Base-by-base conservation (phyloP, 1,140 invertebrate species). In the Sweltsa coloradensis region DNA sequence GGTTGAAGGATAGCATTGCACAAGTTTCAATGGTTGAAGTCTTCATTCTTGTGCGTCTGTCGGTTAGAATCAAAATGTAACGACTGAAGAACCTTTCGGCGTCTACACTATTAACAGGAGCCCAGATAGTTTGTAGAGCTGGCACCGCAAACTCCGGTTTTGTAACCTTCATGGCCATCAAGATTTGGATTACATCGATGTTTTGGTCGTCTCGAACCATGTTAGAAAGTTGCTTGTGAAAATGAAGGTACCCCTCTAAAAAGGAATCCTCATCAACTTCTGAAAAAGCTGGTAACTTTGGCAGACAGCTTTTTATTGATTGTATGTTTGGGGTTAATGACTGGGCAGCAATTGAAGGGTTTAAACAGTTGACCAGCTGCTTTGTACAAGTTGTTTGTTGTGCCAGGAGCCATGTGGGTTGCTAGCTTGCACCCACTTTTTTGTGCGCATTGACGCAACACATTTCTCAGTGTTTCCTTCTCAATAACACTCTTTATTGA, bases 21-120 rank as follows among this genome's bases (percentile, higher is more conserved):
- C 36, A 37, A 19, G 36, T 37, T n/a, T 37, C 36, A 16, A 37
- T 9, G 23, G 18, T 3, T 19, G 18, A 19, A 19, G 18, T 22
- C 5, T 7, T 42, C 23, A 42, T 16, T 14, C 41, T 42, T 4
- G 41, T 42, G 14, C 41, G 18, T 23, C 23, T 42, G 41, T 42
- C 41, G 14, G 41, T 42, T 21, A 42, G 23, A 14, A 42, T 24
- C 7, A 42, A 23, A 23, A 22, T 42, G 23, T 42, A 42, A 14
- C 23, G 18, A 23, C 41, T 42, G 41, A 42, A 42, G n/a, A 22
- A 42, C 23, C 41, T 42, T 42, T 42, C 41, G 7, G 41, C 41
- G 24, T 42, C 41, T 19, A 42, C 41, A 42, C 41, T 42, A 34
- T 42, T 42, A 4, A 42, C 41, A 34, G 41, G 41, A 16, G 24